These are phyloP conservation scores for Cyrtodaria siliqua DNA, from an alignment of 2,888 invertebrate genomes.

Conservation along the genomic window DNA sequence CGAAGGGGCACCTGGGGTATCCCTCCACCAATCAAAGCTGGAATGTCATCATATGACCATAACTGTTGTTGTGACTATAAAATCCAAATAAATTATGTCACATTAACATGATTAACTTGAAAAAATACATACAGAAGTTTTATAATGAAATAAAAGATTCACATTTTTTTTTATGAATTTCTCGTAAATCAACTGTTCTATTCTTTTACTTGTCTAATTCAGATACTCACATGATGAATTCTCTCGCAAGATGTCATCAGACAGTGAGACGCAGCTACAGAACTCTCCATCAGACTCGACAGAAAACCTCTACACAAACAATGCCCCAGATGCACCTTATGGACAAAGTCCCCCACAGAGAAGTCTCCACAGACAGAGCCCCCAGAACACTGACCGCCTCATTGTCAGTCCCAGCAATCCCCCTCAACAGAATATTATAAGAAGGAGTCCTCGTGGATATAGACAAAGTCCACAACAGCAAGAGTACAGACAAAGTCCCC, in stretches of 20 bases:
- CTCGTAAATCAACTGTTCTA: background rate
- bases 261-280: constrained; percentile 36
- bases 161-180: too few species aligned
- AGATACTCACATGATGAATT: constrained; percentile 66
- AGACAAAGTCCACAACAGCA: constrained; percentile 25
- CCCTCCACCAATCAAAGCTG: too few species aligned
- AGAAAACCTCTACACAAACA: constrained; percentile 31
- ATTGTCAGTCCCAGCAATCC: constrained; percentile 43
- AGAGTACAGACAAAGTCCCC: too few species aligned
- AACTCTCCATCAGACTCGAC: constrained; percentile 58
- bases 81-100: too few species aligned
- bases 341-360: constrained; percentile 11
- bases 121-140: too few species aligned
- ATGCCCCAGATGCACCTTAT: constrained; percentile 13
- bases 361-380: constrained; percentile 8
- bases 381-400: constrained; percentile 18
- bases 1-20: too few species aligned
- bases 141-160: too few species aligned
- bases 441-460: constrained; percentile 19
- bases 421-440: constrained; percentile 12
- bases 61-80: too few species aligned
- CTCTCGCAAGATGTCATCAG: constrained; percentile 46
- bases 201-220: too few species aligned
- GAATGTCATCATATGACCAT: too few species aligned
- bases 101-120: too few species aligned